These are phyloP conservation scores for Leptarthrus brevirostris DNA, from an alignment of 2,888 invertebrate species.

Conservation along the genomic window DNA sequence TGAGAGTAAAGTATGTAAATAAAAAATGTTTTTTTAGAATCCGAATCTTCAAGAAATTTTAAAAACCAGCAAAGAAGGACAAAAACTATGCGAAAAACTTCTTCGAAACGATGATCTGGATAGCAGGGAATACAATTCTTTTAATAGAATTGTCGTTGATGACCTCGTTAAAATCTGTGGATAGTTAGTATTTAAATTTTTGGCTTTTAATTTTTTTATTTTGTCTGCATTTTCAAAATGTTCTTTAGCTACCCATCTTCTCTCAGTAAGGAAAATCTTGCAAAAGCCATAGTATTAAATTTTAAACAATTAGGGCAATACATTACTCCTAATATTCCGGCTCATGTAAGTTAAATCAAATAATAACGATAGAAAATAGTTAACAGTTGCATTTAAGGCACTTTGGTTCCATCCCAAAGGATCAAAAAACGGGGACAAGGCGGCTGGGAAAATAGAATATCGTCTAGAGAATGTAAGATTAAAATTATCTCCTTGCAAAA, in stretches of 20 bases:
- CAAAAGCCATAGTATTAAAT: slow-evolving; percentile 15
- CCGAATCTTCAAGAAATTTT: neutral
- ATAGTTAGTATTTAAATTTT: neutral
- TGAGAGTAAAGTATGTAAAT: too few relatives aligned
- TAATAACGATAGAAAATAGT: neutral
- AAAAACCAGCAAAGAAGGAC: neutral
- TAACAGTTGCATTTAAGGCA: neutral
- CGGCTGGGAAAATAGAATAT: slow-evolving; percentile 21
- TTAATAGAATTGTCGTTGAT: slow-evolving; percentile 34
- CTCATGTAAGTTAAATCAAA: slow-evolving; percentile 7
- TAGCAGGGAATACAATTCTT: neutral
- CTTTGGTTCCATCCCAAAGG: slow-evolving; percentile 36
- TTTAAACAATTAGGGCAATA: slow-evolving; percentile 20
- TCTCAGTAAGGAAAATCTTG: slow-evolving; percentile 9
- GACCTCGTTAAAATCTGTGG: slow-evolving; percentile 19
- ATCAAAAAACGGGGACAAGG: slow-evolving; percentile 19
- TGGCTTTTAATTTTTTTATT: neutral
- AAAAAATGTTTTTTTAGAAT: neutral
- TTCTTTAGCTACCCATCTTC: slow-evolving; percentile 21
- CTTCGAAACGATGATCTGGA: neutral
- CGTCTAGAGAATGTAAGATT: slow-evolving; percentile 18
- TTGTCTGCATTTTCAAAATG: neutral
- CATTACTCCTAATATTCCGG: neutral
- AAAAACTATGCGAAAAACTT: neutral
- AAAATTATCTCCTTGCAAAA: slow-evolving; percentile 22